Percentiles rank a stretch among this genome's conserved stretches.
phyloP scores from a whole-genome alignment of 1,140 invertebrate species.

The Episyrphus balteatus region DNA sequence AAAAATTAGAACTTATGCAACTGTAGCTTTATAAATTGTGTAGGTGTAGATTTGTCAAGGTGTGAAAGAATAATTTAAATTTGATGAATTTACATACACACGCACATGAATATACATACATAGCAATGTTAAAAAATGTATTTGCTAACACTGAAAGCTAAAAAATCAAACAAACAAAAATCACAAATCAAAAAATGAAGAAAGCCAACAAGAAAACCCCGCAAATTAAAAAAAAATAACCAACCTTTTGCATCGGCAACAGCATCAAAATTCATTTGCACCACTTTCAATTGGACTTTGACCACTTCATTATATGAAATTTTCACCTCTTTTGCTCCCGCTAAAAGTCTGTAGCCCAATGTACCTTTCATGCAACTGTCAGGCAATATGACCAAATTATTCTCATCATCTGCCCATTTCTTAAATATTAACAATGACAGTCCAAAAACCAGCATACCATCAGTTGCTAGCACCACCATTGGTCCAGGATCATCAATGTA shows the following conservation, averaged over 20 bases:
- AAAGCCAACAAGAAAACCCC: too few relatives aligned
- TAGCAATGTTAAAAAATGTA: too few relatives aligned
- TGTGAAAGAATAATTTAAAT: too few relatives aligned
- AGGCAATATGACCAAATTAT: constrained; percentile 99
- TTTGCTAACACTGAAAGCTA: too few relatives aligned
- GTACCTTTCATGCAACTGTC: constrained; percentile 98
- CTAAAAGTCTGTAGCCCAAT: constrained; percentile 93
- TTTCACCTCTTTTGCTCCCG: constrained; percentile 92
- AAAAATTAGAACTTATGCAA: too few relatives aligned
- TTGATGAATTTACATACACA: too few relatives aligned
- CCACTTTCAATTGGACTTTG: constrained; percentile 95
- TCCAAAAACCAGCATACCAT: constrained; percentile 98
- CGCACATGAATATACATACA: too few relatives aligned
- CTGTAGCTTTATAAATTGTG: too few relatives aligned
- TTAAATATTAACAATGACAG: constrained; percentile 97
- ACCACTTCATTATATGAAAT: constrained; percentile 89
- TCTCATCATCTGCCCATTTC: constrained; percentile 96
- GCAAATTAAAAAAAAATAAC: not conserved
- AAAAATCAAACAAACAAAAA: too few relatives aligned
- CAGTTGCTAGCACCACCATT: constrained; percentile 99
- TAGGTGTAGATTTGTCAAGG: too few relatives aligned
- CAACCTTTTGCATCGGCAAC: constrained; percentile 95
- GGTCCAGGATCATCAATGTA: constrained; percentile 97
- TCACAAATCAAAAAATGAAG: too few relatives aligned
- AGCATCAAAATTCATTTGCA: constrained; percentile 99